These are phyloP conservation scores for Thymelicus lineola DNA, from an alignment of 2,888 invertebrate genomes.

Conservation along the genomic window DNA sequence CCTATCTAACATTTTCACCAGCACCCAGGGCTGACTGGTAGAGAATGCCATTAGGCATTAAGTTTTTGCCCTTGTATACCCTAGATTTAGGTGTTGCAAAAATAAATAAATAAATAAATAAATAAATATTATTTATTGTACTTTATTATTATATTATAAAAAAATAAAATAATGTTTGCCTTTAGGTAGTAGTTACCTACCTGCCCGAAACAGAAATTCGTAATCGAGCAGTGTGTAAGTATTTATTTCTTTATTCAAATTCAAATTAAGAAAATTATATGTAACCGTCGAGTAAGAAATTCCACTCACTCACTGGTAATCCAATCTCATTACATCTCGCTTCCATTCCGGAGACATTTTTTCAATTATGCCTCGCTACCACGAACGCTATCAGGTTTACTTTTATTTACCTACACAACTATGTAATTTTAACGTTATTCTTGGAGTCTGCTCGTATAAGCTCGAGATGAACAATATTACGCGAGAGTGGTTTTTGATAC, in stretches of 20 bases:
- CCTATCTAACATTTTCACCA: too few species aligned
- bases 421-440: slow-evolving; percentile 59
- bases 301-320: slow-evolving; percentile 54
- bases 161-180: too few species aligned
- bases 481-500: slow-evolving; percentile 33
- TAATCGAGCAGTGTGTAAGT: not conserved
- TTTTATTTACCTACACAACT: slow-evolving; percentile 59
- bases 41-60: too few species aligned
- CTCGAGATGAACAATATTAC: slow-evolving; percentile 30
- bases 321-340: slow-evolving; percentile 66
- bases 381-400: slow-evolving; percentile 70
- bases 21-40: too few species aligned
- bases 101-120: too few species aligned
- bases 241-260: not conserved
- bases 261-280: not conserved
- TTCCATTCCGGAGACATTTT: slow-evolving; percentile 72
- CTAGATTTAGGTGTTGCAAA: too few species aligned
- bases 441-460: slow-evolving; percentile 2
- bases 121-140: too few species aligned
- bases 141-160: too few species aligned
- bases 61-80: too few species aligned
- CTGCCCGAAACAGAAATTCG: too few species aligned
- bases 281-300: slow-evolving; percentile 44
- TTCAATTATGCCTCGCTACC: slow-evolving; percentile 75
- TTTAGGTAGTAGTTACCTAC: too few species aligned